A percentile compares a stretch with the other conserved stretches of the same genome.
phyloP scores from a whole-genome alignment of 2,888 invertebrate species.

The Lissocephala sabroskyi region DNA sequence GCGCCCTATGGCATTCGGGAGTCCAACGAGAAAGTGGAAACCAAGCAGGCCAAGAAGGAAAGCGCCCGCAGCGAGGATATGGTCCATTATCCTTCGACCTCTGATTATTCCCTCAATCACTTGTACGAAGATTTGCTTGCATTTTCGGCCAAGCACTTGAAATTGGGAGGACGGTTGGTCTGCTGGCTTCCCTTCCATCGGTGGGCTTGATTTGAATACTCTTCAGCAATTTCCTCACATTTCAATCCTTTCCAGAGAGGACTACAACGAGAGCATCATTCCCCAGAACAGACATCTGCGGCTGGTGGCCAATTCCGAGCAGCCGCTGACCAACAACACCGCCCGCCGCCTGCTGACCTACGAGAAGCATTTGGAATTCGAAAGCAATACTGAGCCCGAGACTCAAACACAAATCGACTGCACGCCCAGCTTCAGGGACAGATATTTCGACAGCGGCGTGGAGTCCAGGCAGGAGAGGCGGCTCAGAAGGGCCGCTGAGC shows the following conservation, averaged over 20 bases:
- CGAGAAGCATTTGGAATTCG: constrained; percentile 80
- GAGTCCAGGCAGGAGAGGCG: constrained; percentile 78
- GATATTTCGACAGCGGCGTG: constrained; percentile 81
- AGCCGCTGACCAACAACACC: constrained; percentile 85
- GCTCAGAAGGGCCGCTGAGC: constrained; percentile 72
- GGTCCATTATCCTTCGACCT: constrained; percentile 87
- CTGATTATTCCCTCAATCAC: constrained; percentile 86
- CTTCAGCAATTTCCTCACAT: background rate
- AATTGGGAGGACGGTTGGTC: constrained; percentile 85
- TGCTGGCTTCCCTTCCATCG: constrained; percentile 96
- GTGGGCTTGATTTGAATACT: constrained; percentile 68
- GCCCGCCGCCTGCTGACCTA: constrained; percentile 89
- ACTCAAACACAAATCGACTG: constrained; percentile 60
- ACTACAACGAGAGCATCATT: constrained; percentile 81
- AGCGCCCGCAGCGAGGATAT: constrained; percentile 78
- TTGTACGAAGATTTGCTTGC: constrained; percentile 88
- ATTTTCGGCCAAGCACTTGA: constrained; percentile 86
- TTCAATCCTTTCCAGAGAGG: constrained; percentile 74
- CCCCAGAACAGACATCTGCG: constrained; percentile 86
- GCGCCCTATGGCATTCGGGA: constrained; percentile 99
- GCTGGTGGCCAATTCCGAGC: constrained; percentile 90
- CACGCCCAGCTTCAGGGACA: constrained; percentile 71
- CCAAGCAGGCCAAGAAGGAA: constrained; percentile 69
- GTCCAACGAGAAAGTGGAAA: constrained; percentile 84
- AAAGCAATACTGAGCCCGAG: background rate